Base-by-base conservation (phyloP, 2,113 vertebrate species). In the Amphilophus citrinellus region DNA sequence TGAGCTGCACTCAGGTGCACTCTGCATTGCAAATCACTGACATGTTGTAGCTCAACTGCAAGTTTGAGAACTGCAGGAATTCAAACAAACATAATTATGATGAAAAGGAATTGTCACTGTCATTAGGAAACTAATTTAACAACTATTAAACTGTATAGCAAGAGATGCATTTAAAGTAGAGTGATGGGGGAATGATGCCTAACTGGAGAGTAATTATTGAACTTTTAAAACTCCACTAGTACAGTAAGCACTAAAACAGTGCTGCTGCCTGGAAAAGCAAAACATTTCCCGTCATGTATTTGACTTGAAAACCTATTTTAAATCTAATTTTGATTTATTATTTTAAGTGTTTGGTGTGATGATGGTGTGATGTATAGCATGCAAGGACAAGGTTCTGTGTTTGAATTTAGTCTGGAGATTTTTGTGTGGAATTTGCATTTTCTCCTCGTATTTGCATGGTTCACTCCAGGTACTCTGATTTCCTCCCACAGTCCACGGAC, bases 21-120 rank as follows among this genome's bases (percentile, higher is more conserved):
- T 84, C 84, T 65, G 78, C 56, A 91, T 85, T 81, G 78, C 42
- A 90, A 86, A 86, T 92, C 71, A 82, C 37, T 2, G 42, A 22
- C 42, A 59, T 35, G 47, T 35, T 78, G 75, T 10, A 35, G 80
- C 79, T 79, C 24, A 59, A 76, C 42, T 61, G 30, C 47, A 18
- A 7, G 1, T 58, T 37, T 73, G 22, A 84, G 14, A 61, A 24
- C 61, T 53, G 15, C 22, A 68, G 17, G 85, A 76, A 84, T 59
- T 75, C 18, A 53, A 65, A 56, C 30, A 80, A 79, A 80, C 2
- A 71, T 11, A 68, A 78, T 73, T 35, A 73, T 73, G 47, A 56
- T 35, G 68, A 73, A 35, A 73, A n/a, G n/a, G 14, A 14, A 73
- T 35, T 56, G 35, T 56, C 24, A 47, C 18, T 27, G 27, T 56